These are phyloP conservation scores for Lepus timidus DNA, from an alignment of 2,113 vertebrate genomes.

Conservation along the genomic window DNA sequence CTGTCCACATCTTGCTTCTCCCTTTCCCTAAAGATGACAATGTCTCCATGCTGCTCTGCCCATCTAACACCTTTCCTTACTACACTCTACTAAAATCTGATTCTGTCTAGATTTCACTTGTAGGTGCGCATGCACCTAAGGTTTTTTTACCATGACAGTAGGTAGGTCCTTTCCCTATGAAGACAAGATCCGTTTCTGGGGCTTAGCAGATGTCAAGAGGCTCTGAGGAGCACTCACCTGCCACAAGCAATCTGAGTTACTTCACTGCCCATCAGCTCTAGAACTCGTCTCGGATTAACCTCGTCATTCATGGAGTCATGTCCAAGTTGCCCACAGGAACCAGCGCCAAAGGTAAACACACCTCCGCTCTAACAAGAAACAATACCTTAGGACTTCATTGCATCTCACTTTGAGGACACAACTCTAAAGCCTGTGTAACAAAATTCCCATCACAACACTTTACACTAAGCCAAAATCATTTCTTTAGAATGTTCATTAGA, in stretches of 20 bases:
- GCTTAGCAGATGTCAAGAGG: not conserved
- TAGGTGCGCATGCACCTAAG: not conserved
- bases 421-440: not conserved
- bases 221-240: slow-evolving; percentile 83
- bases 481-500: not conserved
- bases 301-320: slow-evolving; percentile 87
- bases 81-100: not conserved
- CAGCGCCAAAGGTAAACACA: slow-evolving; percentile 90
- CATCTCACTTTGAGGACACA: not conserved
- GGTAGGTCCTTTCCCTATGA: not conserved
- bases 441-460: not conserved
- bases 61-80: slow-evolving; percentile 1
- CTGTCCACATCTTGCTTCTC: not conserved
- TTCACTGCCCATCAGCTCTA: slow-evolving; percentile 83
- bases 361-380: slow-evolving; percentile 86
- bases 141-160: not conserved
- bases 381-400: not conserved
- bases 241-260: slow-evolving; percentile 88
- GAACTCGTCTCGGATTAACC: slow-evolving; percentile 85
- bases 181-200: not conserved
- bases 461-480: not conserved
- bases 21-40: not conserved
- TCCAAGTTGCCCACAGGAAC: slow-evolving; percentile 89
- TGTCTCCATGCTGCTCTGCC: not conserved
- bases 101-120: not conserved